These are phyloP conservation scores for Ips typographus DNA, from an alignment of 1,140 invertebrate genomes.

Conservation along the genomic window DNA sequence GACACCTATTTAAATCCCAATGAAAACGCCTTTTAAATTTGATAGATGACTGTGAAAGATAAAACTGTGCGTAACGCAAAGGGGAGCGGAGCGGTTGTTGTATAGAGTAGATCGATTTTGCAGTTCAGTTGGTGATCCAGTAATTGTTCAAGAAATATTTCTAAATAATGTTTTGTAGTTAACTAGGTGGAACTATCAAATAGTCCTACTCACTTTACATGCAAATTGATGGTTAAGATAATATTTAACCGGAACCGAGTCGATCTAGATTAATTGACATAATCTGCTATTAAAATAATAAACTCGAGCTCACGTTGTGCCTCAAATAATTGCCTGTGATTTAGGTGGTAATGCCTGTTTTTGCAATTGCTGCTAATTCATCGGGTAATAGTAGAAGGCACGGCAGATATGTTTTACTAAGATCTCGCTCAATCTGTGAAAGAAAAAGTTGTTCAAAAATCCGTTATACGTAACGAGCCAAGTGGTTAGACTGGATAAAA, in stretches of 20 bases:
- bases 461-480: no score
- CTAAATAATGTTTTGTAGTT: no score
- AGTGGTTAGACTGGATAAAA: no score
- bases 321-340: constrained; percentile 18
- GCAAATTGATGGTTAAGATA: constrained; percentile 26
- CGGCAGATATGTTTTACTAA: no score
- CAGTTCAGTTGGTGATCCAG: no score
- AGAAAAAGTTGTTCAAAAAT: no score
- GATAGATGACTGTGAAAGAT: constrained; percentile 22
- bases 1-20: constrained; percentile 24
- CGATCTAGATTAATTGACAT: constrained; percentile 31
- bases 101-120: no score
- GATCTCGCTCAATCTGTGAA: no score
- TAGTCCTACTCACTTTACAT: neutral
- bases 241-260: constrained; percentile 24
- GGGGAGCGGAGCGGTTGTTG: neutral
- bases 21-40: constrained; percentile 24
- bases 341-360: constrained; percentile 1
- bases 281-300: constrained; percentile 26
- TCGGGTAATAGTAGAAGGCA: neutral
- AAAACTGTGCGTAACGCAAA: constrained; percentile 14
- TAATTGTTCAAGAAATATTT: no score
- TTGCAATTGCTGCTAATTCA: neutral
- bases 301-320: constrained; percentile 5
- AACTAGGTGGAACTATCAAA: no score